A percentile compares a stretch with the other conserved stretches of the same genome.
phyloP scores from a whole-genome alignment of 2,797 vertebrate species.

The Australoheros facetus region DNA sequence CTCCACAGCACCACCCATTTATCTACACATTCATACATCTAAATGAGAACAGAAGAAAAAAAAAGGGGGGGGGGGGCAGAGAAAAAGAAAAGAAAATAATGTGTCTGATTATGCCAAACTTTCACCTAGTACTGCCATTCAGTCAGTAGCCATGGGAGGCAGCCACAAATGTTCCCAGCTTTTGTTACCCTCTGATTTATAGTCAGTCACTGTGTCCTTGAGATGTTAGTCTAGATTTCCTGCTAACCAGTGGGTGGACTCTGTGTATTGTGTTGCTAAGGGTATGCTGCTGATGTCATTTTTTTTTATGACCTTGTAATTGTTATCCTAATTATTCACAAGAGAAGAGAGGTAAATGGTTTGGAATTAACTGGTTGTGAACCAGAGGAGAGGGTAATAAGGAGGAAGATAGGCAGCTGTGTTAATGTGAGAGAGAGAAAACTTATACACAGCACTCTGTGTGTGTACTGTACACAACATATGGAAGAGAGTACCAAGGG shows the following conservation, averaged over 20 bases:
- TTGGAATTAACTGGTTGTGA: conserved; percentile 35
- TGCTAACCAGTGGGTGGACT: conserved; percentile 46
- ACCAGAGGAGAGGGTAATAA: conserved; percentile 22
- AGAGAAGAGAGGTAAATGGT: conserved; percentile 38
- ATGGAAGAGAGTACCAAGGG: neutral
- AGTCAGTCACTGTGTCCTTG: conserved; percentile 60
- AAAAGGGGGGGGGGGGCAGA: neutral
- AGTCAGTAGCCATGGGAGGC: conserved; percentile 65
- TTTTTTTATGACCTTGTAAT: conserved; percentile 55
- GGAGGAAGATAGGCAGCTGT: neutral
- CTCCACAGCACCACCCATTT: neutral
- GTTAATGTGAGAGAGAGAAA: neutral
- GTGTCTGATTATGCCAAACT: conserved; percentile 40
- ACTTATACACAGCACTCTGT: neutral
- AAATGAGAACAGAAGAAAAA: neutral
- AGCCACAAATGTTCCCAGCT: conserved; percentile 73
- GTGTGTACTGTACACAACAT: neutral
- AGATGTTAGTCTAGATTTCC: conserved; percentile 64
- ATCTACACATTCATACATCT: conserved; percentile 9
- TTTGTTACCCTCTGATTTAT: conserved; percentile 78
- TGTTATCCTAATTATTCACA: conserved; percentile 58
- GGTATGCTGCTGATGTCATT: conserved; percentile 38
- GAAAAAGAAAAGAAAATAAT: conserved; percentile 46
- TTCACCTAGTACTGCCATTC: conserved; percentile 48
- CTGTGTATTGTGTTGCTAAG: conserved; percentile 43